Conservation (phyloP, 2,797 vertebrate genomes). For the Halcyon chelicuti region DNA sequence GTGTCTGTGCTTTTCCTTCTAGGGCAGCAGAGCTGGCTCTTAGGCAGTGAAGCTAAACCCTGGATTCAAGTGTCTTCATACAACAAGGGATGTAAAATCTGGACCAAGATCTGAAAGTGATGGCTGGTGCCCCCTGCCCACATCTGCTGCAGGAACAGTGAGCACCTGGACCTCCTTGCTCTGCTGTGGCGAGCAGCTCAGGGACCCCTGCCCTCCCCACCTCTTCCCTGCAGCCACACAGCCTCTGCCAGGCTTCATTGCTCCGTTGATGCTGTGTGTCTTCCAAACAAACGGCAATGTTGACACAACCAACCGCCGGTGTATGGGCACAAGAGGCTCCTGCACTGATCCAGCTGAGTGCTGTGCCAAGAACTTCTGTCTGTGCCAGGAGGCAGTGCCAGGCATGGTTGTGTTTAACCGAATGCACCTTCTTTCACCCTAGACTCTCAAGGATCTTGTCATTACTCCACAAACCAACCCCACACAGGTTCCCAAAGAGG, state of each 20-base stretch:
- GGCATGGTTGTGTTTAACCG: not conserved
- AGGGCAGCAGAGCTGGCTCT: not conserved
- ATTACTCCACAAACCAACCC: not conserved
- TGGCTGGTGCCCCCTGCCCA: not conserved
- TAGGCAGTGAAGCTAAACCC: not conserved
- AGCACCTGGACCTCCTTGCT: fast-evolving
- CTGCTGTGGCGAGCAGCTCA: fast-evolving
- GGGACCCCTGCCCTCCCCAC: not conserved
- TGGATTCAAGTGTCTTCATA: not conserved
- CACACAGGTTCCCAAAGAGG: not conserved
- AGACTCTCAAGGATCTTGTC: not conserved
- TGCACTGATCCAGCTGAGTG: not conserved
- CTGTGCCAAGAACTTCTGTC: not conserved
- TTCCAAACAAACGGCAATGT: not conserved
- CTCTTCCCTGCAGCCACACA: not conserved
- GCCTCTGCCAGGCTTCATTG: not conserved
- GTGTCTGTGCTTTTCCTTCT: not conserved
- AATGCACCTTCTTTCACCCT: not conserved
- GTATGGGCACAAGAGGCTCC: not conserved
- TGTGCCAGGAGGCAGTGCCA: slow-evolving; percentile 23
- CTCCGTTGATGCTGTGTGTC: fast-evolving
- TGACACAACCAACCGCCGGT: not conserved
- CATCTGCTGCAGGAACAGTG: fast-evolving
- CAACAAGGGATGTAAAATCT: not conserved
- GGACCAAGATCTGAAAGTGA: not conserved